Percentiles rank a stretch among this genome's conserved stretches.
Evolutionary conservation across 1,140 invertebrate species (phyloP).

Genomic region (Tetramorium parvispinum): DNA sequence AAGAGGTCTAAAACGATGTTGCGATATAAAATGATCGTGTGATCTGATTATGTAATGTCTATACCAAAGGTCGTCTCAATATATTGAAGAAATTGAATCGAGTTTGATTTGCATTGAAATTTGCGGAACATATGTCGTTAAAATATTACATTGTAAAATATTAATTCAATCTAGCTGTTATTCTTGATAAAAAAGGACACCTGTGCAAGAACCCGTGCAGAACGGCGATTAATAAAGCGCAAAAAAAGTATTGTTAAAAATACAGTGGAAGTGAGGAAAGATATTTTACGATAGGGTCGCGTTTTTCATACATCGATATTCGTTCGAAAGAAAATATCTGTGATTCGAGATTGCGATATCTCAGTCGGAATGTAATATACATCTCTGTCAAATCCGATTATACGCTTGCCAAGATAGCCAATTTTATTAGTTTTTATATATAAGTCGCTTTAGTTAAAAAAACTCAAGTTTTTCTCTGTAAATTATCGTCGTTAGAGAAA

Average conservation of each 20-base stretch:
- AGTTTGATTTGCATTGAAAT: background rate
- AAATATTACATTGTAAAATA: background rate
- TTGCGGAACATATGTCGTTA: background rate
- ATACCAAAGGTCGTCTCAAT: background rate
- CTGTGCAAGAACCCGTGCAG: background rate
- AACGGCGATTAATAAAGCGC: background rate
- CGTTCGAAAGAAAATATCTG: background rate
- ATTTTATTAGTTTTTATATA: background rate
- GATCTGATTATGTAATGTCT: background rate
- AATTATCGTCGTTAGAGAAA: background rate
- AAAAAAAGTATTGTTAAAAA: background rate
- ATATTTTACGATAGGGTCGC: background rate
- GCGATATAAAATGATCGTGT: background rate
- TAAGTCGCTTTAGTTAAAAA: background rate
- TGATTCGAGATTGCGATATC: slow-evolving; percentile 3
- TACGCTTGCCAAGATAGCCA: background rate
- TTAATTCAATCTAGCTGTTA: background rate
- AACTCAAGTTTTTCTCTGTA: background rate
- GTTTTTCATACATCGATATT: background rate
- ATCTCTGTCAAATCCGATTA: slow-evolving; percentile 21
- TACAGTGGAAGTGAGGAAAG: background rate
- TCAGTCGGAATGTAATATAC: slow-evolving; percentile 6
- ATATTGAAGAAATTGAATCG: background rate
- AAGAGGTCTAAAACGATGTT: background rate
- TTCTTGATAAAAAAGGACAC: background rate